These are phyloP conservation scores for Eledona agricola DNA, from an alignment of 2,888 invertebrate genomes.

Conservation along the genomic window DNA sequence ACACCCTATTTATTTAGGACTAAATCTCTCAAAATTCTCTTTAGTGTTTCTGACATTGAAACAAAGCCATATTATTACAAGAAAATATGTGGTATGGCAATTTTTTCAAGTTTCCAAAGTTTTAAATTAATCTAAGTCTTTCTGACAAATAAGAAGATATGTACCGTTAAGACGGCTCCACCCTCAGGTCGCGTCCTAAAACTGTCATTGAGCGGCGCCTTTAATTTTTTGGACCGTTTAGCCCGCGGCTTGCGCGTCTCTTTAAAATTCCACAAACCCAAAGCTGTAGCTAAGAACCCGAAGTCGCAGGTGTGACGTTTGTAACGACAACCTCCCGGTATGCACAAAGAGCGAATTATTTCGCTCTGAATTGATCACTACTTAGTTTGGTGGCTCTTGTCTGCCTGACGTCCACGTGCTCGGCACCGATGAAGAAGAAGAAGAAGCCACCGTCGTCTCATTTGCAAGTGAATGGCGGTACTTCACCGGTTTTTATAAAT, in stretches of 20 bases:
- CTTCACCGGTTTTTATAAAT: conserved; percentile 49
- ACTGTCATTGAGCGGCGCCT: too few relatives aligned
- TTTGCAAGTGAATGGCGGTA: conserved; percentile 52
- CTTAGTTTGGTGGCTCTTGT: conserved; percentile 31
- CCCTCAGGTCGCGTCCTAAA: too few relatives aligned
- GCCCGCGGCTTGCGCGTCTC: conserved; percentile 5
- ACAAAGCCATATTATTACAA: too few relatives aligned
- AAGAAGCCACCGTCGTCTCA: conserved; percentile 44
- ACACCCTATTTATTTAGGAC: too few relatives aligned
- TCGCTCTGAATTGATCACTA: conserved; percentile 31
- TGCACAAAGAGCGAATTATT: conserved; percentile 37
- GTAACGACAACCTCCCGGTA: conserved; percentile 21
- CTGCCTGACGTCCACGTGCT: conserved; percentile 46
- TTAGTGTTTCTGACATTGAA: too few relatives aligned
- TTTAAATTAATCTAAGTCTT: too few relatives aligned
- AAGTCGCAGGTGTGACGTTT: conserved; percentile 28
- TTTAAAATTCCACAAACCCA: conserved; percentile 22
- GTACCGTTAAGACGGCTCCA: too few relatives aligned
- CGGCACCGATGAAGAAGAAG: too few relatives aligned
- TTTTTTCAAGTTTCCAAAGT: too few relatives aligned
- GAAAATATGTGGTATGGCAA: too few relatives aligned
- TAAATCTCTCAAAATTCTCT: too few relatives aligned
- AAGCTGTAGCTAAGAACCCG: conserved; percentile 17
- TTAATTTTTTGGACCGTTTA: conserved; percentile 2
- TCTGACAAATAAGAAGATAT: too few relatives aligned